Evolutionary conservation across 2,888 invertebrate species (phyloP), one percentile per base, ranked within the genome.

Genomic region (Micoletzkya japonica): DNA sequence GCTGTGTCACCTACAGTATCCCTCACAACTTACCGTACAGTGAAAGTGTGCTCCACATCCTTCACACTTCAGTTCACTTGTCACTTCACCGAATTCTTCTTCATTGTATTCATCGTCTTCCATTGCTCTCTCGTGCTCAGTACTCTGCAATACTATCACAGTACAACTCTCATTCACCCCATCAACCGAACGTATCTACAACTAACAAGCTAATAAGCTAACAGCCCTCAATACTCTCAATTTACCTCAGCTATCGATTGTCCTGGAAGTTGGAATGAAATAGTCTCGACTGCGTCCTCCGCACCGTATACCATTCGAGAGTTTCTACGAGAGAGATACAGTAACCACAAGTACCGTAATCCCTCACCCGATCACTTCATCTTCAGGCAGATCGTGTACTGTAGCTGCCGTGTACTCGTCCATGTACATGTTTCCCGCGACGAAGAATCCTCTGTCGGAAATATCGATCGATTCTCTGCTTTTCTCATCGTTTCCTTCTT

Each of bases 1-100:
- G 20, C 10, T 54, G 24, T 14, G 10, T 17, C 56, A 14, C 7
- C 59, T 59, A 59, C 30, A 26, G 36, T 59, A 59, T 26, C 34
- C 30, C 7, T 39, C n/a, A 28, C 7, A 26, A 58, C 49, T 20
- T 17, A 76, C 74, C 63, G 77, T 85, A 77, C 88, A 88, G 72
- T 88, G 88, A 26, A 88, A 81, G 10, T 77, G 64, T 2, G 88
- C 87, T 32, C 88, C 88, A 82, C 88, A 88, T 1, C 88, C 88
- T 30, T 81, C 79, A 78, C 88, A 88, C 17, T 84, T 84, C 3
- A 85, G 72, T 28, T 82, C 74, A 63, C 70, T 74, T 28, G 37
- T 50, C 14, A 67, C 4, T 4, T 57, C 30, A 6, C 6, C 26
- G 3, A 37, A 32, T 24, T 60, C 78, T 72, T 75, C 50, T 69